Evolutionary conservation across 2,113 vertebrate genomes (phyloP).

Genomic region (Stictonetta naevosa): DNA sequence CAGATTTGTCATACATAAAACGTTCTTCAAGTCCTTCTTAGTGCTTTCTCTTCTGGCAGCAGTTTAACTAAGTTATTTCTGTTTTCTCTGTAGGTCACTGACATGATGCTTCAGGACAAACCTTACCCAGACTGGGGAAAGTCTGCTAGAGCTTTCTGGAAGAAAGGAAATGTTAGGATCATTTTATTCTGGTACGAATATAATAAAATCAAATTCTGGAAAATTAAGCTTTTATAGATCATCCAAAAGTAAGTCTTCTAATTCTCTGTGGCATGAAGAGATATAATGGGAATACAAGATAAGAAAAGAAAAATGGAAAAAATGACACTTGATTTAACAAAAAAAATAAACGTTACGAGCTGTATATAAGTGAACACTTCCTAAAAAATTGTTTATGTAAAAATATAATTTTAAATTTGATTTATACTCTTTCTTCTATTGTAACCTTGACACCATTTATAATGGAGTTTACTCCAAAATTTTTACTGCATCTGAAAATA

Average conservation of each 20-base stretch:
- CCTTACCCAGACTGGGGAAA: constrained; percentile 95
- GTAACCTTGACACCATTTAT: background rate
- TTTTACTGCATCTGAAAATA: background rate
- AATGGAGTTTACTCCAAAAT: background rate
- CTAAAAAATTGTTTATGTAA: background rate
- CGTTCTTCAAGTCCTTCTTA: background rate
- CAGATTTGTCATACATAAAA: background rate
- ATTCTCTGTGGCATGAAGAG: background rate
- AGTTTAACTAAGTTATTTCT: background rate
- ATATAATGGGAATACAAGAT: background rate
- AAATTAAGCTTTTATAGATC: background rate
- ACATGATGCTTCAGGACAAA: constrained; percentile 99
- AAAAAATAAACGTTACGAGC: background rate
- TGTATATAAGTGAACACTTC: background rate
- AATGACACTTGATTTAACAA: background rate
- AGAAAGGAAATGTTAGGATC: constrained; percentile 92
- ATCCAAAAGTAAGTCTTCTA: background rate
- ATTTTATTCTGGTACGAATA: constrained; percentile 92
- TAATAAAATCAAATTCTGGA: background rate
- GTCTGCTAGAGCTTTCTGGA: constrained; percentile 93
- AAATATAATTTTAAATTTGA: background rate
- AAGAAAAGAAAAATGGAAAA: background rate
- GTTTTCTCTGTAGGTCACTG: constrained; percentile 86
- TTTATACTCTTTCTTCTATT: background rate
- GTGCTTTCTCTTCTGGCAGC: background rate